phyloP scores from a whole-genome alignment of 2,888 invertebrate genomes.

The Platerodrilus igneus region DNA sequence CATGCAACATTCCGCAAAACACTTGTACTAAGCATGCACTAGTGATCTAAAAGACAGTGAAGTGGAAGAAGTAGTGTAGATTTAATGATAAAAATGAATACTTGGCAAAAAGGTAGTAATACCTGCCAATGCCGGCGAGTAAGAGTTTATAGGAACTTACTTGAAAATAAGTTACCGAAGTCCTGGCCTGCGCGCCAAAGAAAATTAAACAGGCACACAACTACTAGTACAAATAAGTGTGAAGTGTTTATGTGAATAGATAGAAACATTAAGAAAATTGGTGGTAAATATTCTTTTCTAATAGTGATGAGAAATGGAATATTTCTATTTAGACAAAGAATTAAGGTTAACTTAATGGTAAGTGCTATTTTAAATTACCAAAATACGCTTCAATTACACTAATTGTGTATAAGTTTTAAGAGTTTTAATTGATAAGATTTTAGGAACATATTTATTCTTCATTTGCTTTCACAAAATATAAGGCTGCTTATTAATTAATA shows the following conservation, averaged over 20 bases:
- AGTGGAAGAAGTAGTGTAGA: slow-evolving; percentile 28
- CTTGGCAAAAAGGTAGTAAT: slow-evolving; percentile 12
- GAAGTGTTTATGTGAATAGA: slow-evolving; percentile 22
- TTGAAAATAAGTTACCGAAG: slow-evolving; percentile 40
- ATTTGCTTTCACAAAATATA: too few species aligned
- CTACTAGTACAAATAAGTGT: slow-evolving; percentile 31
- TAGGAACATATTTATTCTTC: too few species aligned
- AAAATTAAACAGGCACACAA: slow-evolving; percentile 32
- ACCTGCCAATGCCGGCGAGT: slow-evolving; percentile 19
- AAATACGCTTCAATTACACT: too few species aligned
- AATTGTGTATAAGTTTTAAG: too few species aligned
- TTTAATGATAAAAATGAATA: slow-evolving; percentile 13
- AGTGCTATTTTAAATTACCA: too few species aligned
- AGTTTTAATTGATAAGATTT: too few species aligned
- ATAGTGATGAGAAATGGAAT: too few species aligned
- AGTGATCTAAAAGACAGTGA: slow-evolving; percentile 25
- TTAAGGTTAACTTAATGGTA: too few species aligned
- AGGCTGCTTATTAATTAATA: too few species aligned
- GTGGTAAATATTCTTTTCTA: slow-evolving; percentile 18
- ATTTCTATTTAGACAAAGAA: too few species aligned
- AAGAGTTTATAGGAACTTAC: slow-evolving; percentile 38
- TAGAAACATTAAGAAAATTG: slow-evolving; percentile 19
- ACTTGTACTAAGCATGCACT: slow-evolving; percentile 17
- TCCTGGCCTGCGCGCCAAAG: slow-evolving; percentile 45
- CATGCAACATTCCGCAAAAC: slow-evolving; percentile 14